These are phyloP conservation scores for Acomys russatus DNA, from an alignment of 2,797 vertebrate genomes.

Conservation along the genomic window DNA sequence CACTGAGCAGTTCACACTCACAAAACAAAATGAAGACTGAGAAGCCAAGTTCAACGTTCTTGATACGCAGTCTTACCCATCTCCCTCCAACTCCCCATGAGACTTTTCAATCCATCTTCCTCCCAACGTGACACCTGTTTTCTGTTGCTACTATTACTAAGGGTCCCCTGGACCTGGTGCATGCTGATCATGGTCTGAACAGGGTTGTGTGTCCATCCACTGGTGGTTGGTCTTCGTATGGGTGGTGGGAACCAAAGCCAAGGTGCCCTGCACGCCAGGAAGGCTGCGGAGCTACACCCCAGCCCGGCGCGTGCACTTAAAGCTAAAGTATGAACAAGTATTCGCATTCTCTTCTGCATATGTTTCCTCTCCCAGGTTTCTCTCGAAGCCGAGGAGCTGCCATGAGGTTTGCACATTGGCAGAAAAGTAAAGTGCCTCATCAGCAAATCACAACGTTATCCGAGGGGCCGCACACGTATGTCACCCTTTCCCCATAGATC, in stretches of 20 bases:
- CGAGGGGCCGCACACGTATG: not conserved
- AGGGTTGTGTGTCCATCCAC: not conserved
- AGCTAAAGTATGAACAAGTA: not conserved
- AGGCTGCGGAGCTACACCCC: not conserved
- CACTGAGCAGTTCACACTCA: not conserved
- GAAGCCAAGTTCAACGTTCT: not conserved
- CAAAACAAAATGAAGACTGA: slow-evolving; percentile 7
- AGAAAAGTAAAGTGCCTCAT: not conserved
- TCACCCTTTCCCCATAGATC: not conserved
- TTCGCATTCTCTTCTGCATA: not conserved
- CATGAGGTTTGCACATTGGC: not conserved
- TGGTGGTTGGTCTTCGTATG: not conserved
- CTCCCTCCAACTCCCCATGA: not conserved
- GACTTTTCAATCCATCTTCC: not conserved
- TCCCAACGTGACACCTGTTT: not conserved
- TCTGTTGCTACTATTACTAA: not conserved
- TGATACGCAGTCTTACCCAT: not conserved
- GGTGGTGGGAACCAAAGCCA: not conserved
- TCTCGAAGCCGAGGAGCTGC: not conserved
- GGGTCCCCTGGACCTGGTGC: not conserved
- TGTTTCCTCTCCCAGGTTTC: not conserved
- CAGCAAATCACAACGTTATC: not conserved
- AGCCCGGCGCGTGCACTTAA: not conserved
- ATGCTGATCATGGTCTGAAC: not conserved
- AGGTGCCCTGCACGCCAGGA: not conserved